These are phyloP conservation scores for Vulpes ferrilata DNA, from an alignment of 2,113 vertebrate genomes.

Conservation along the genomic window DNA sequence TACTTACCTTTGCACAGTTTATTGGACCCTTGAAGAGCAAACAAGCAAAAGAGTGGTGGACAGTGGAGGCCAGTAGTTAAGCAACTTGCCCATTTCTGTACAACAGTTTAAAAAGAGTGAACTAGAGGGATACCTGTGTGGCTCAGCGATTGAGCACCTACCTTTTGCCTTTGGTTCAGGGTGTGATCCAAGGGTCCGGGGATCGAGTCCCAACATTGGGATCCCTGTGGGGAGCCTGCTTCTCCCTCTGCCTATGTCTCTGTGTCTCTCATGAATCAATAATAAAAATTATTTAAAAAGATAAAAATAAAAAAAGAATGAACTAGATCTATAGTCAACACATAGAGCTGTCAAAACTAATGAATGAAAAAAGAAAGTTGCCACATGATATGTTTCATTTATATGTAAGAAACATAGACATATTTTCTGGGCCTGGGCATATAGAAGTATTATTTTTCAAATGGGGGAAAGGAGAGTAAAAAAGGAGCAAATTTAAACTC, in stretches of 20 bases:
- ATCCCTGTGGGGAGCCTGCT: too few relatives aligned
- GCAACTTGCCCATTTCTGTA: background rate
- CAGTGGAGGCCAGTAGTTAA: background rate
- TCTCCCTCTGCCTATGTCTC: too few relatives aligned
- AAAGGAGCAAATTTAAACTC: background rate
- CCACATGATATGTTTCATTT: background rate
- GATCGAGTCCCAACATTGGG: too few relatives aligned
- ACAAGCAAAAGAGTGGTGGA: background rate
- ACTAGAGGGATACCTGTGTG: background rate
- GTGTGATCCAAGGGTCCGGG: too few relatives aligned
- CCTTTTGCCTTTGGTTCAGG: too few relatives aligned
- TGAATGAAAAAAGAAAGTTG: background rate
- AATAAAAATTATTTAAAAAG: too few relatives aligned
- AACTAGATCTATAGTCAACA: slow-evolving; percentile 10
- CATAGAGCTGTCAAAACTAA: slow-evolving; percentile 1
- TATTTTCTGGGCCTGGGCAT: background rate
- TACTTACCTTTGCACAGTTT: background rate
- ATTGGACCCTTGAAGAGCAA: slow-evolving; percentile 24
- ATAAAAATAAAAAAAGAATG: background rate
- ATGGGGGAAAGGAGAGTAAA: background rate
- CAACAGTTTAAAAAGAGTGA: slow-evolving; percentile 39
- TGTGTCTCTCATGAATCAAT: too few relatives aligned
- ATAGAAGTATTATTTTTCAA: background rate
- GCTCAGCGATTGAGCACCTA: too few relatives aligned
- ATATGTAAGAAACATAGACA: background rate